Evolutionary conservation across 1,140 invertebrate genomes (phyloP), one percentile per base, ranked within the genome.

Genomic region (Pseudomyrmex concolor): DNA sequence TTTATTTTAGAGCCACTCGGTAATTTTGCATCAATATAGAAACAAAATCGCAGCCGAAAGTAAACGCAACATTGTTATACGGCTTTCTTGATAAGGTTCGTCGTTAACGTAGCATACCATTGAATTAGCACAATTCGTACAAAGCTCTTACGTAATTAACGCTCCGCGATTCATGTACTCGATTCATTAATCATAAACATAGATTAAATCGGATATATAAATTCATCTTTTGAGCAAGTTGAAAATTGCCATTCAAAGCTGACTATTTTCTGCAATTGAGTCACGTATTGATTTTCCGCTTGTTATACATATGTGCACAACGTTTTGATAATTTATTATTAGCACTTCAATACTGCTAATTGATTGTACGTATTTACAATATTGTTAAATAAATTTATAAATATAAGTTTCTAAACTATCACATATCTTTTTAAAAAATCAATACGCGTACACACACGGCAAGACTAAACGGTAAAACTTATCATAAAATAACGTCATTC

Each of bases 101-200:
- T 68, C 64, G 8, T 43, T 78, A 68, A 77, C 43, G 62, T 50
- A 17, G n/a, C 45, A 43, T 64, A 64, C 13, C 9, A 12, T 45
- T 34, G 8, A 55, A 67, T 68, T 78, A 57, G 67, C 19, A 4
- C 73, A 9, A 25, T 25, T 60, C 43, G 48, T 66, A 43, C 12
- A 5, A 43, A 51, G 8, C 25, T 66, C 25, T 55, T 77, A 78
- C 7, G 7, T 54, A 78, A 78, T 12, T 34, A 5, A 34, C 34
- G 5, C 5, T 34, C 34, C 50, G 12, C 10, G 50, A 51, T 51
- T 51, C 50, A 13, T 51, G 13, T 12, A 13, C 50, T 51, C 10
- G 9, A 12, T 71, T 8, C 19, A 43, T 76, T 19, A 76, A 43
- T 64, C 12, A 43, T 48, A 17, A 77, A 9, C 43, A 0, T 15